These are phyloP conservation scores for Lophius piscatorius DNA, from an alignment of 2,113 vertebrate genomes.

Conservation along the genomic window DNA sequence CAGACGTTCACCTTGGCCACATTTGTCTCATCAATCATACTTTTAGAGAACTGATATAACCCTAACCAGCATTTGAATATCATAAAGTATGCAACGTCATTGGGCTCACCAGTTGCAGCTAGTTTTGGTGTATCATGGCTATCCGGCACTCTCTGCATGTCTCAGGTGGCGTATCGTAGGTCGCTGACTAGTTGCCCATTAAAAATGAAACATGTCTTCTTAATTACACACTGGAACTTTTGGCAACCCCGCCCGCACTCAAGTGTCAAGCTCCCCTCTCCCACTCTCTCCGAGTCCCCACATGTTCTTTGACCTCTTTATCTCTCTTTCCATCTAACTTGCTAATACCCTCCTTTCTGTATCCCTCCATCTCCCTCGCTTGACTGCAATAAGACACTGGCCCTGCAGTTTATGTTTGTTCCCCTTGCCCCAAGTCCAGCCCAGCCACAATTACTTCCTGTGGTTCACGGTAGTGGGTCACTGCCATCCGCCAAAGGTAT, in stretches of 20 bases:
- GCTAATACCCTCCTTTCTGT: conserved; percentile 37
- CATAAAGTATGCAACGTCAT: background rate
- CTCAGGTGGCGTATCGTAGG: conserved; percentile 66
- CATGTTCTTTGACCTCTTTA: conserved; percentile 37
- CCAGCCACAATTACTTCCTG: conserved; percentile 63
- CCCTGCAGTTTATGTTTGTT: conserved; percentile 66
- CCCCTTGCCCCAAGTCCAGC: conserved; percentile 47
- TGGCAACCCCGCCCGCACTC: conserved; percentile 45
- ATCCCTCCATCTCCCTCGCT: conserved; percentile 59
- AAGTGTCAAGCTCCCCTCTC: conserved; percentile 37
- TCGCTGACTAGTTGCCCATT: conserved; percentile 65
- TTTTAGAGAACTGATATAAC: conserved; percentile 26
- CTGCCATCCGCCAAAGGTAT: conserved; percentile 66
- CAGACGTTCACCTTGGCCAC: conserved; percentile 60
- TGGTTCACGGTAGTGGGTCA: conserved; percentile 69
- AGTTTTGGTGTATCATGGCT: conserved; percentile 40
- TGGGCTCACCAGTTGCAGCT: conserved; percentile 20
- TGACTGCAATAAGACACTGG: conserved; percentile 73
- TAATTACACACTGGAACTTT: conserved; percentile 74
- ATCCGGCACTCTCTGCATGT: conserved; percentile 37
- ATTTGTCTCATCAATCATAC: conserved; percentile 59
- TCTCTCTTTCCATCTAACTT: conserved; percentile 51
- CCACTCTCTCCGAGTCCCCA: conserved; percentile 8
- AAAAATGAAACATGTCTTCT: conserved; percentile 75
- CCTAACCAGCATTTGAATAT: conserved; percentile 24